Evolutionary conservation across 1,140 invertebrate genomes (phyloP), one percentile per base, ranked within the genome.

Genomic region (Nebria ingens): DNA sequence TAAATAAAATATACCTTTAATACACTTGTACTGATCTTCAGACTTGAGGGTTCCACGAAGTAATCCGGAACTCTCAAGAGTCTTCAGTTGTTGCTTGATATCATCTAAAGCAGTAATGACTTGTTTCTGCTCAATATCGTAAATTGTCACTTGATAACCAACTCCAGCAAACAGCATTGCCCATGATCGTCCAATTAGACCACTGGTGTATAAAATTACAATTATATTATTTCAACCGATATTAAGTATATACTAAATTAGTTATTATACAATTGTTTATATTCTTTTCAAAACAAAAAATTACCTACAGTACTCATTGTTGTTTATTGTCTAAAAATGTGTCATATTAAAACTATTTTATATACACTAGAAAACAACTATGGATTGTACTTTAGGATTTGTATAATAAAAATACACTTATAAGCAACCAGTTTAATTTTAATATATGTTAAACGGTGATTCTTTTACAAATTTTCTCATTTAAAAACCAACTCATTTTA

Each of bases 131-230:
- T 86, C 73, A 25, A 92, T 82, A 67, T 98, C 93, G 68, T 85
- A 97, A 21, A 98, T 74, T 2, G 73, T 73, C 11, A 97, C 92
- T 67, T 87, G 73, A 68, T 94, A 96, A 4, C 91, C 92, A 21
- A 85, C 89, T n/a, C 87, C 83, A 0, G 91, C 91, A 73, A 95
- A 98, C 2, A 97, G 72, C 92, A 97, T 96, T 0, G 93, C 85
- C 91, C 92, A 98, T 63, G 91, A 95, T 53, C 86, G 80, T 6
- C 93, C 94, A 59, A 98, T 95, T 19, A 97, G 73, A 2, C 94
- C 94, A 72, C 93, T 94, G 42, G 77, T 76, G 59, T 51, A 19
- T 57, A 57, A 72, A 54, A 57, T n/a, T n/a, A n/a, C n/a, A n/a
- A n/a, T n/a, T n/a, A 6, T 56, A 55, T 22, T 45, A 11, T 25